Evolutionary conservation across 2,797 vertebrate genomes (phyloP).

Genomic region (Prionace glauca): DNA sequence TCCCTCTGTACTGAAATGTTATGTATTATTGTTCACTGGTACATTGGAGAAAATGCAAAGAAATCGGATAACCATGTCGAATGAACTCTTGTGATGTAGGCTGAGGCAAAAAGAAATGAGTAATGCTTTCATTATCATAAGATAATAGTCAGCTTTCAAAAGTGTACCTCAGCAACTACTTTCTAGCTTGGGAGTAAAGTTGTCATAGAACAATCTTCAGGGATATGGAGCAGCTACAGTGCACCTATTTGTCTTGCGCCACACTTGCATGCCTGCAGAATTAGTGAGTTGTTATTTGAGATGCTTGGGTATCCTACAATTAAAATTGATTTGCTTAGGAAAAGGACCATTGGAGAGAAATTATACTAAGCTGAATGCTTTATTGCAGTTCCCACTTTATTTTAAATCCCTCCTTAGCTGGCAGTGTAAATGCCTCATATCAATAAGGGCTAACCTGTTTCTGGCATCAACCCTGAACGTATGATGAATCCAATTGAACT

Average conservation of each 20-base stretch:
- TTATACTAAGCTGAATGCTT: not conserved
- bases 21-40: not conserved
- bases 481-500: not conserved
- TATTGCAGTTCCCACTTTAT: not conserved
- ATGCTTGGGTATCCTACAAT: not conserved
- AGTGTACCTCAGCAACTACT: not conserved
- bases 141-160: not conserved
- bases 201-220: not conserved
- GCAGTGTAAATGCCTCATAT: not conserved
- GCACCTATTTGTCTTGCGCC: not conserved
- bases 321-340: not conserved
- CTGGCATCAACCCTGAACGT: not conserved
- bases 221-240: not conserved
- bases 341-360: not conserved
- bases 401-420: not conserved
- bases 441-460: not conserved
- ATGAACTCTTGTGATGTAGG: not conserved
- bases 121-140: not conserved
- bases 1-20: not conserved
- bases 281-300: not conserved
- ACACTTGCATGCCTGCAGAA: not conserved
- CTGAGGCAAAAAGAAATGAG: not conserved
- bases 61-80: not conserved
- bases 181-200: not conserved
- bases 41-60: not conserved